Evolutionary conservation across 2,888 invertebrate genomes (phyloP).

Genomic region (Dorcus parallelipipedus): DNA sequence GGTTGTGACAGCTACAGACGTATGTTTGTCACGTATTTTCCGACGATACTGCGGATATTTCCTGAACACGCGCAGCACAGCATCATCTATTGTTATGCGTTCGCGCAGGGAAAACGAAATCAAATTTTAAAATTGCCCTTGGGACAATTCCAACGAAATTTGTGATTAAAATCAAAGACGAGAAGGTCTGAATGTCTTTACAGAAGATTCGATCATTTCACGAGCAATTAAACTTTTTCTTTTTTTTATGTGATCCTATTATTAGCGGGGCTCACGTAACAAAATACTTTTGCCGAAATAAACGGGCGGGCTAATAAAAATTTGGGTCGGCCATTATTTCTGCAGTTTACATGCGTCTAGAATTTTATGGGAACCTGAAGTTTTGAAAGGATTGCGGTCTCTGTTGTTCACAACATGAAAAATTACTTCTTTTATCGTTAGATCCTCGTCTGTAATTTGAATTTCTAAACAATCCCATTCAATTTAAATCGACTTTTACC

Average conservation of each 20-base stretch:
- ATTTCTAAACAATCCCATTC: too few species aligned
- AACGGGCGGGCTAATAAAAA: constrained; percentile 21
- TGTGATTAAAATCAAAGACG: too few species aligned
- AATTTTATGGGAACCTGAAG: too few species aligned
- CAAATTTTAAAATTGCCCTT: neutral
- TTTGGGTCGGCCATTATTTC: constrained; percentile 24
- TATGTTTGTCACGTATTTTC: constrained; percentile 41
- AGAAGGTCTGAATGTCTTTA: too few species aligned
- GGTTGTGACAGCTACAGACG: constrained; percentile 49
- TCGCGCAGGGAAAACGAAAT: constrained; percentile 14
- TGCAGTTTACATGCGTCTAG: neutral
- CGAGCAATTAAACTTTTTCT: too few species aligned
- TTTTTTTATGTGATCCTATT: constrained; percentile 11
- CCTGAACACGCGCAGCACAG: constrained; percentile 11
- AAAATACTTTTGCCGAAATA: constrained; percentile 21
- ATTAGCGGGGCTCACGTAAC: constrained; percentile 23
- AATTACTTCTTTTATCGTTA: neutral
- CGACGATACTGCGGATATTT: constrained; percentile 26
- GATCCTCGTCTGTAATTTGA: too few species aligned
- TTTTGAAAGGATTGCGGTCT: too few species aligned
- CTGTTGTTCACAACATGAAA: constrained; percentile 1
- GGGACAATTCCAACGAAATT: too few species aligned
- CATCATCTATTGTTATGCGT: neutral
- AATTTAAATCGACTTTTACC: neutral
- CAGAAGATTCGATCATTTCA: too few species aligned